phyloP scores from a whole-genome alignment of 2,888 invertebrate genomes.

The Mesorhabditis sp. region DNA sequence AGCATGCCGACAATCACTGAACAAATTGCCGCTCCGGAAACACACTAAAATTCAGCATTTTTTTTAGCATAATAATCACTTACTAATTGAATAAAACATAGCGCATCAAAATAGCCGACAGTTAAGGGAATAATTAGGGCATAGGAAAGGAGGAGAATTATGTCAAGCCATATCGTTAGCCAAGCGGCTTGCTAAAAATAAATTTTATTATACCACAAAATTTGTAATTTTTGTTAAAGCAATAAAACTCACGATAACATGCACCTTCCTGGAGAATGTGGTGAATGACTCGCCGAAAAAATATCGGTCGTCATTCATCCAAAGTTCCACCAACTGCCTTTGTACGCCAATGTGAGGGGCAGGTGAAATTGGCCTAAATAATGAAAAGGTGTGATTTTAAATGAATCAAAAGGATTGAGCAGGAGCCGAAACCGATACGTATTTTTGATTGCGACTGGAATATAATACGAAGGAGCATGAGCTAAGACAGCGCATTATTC shows the following conservation, averaged over 20 bases:
- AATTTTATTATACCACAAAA: background rate
- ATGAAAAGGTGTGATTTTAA: too few species aligned
- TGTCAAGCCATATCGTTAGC: background rate
- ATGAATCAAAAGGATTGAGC: too few species aligned
- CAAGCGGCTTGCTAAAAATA: background rate
- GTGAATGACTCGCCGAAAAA: background rate
- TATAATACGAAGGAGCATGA: too few species aligned
- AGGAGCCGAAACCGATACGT: too few species aligned
- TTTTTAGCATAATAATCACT: background rate
- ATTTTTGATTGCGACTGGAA: too few species aligned
- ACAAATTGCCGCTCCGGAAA: background rate
- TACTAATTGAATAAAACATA: background rate
- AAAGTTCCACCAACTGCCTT: background rate
- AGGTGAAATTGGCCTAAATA: too few species aligned
- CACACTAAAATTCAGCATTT: background rate
- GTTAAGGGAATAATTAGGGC: background rate
- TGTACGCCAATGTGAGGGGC: too few species aligned
- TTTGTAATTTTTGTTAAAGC: background rate
- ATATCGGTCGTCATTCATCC: background rate
- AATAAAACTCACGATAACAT: background rate
- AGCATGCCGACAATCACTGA: background rate
- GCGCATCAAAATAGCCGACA: background rate
- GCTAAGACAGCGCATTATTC: too few species aligned
- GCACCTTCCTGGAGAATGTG: background rate
- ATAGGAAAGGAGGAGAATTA: background rate